A percentile compares a stretch with the other conserved stretches of the same genome.
phyloP scores from a whole-genome alignment of 2,888 invertebrate species.

The Sphecodes monilicornis region DNA sequence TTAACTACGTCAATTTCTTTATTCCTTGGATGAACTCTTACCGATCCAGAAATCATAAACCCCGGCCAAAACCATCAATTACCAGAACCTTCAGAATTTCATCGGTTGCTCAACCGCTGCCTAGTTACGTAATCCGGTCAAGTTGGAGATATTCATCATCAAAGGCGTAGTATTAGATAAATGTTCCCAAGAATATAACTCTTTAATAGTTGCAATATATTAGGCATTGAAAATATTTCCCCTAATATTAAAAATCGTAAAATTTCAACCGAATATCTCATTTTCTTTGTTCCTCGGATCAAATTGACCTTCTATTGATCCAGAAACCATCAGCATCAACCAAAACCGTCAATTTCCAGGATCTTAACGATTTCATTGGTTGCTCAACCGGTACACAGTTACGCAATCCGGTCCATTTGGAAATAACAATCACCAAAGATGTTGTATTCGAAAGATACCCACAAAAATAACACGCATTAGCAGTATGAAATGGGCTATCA shows the following conservation, averaged over 20 bases:
- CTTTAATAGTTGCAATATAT: neutral
- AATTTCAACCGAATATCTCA: neutral
- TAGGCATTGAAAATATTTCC: neutral
- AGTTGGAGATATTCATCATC: neutral
- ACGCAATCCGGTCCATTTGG: neutral
- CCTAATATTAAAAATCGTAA: neutral
- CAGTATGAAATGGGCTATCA: neutral
- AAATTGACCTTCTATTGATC: neutral
- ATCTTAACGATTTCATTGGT: neutral
- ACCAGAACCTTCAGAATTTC: neutral
- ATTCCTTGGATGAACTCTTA: neutral
- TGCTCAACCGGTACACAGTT: neutral
- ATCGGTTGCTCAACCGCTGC: neutral
- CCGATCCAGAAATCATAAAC: neutral
- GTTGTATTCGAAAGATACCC: neutral
- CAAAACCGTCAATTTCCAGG: neutral
- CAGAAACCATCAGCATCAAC: neutral
- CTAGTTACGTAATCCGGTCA: neutral
- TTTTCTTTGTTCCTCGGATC: neutral
- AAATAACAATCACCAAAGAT: neutral
- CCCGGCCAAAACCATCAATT: neutral
- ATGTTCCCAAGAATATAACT: neutral
- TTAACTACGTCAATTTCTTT: neutral
- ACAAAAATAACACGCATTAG: neutral
- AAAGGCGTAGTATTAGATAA: neutral